Conservation (phyloP, 2,113 vertebrate species). For the Mixornis gularis region DNA sequence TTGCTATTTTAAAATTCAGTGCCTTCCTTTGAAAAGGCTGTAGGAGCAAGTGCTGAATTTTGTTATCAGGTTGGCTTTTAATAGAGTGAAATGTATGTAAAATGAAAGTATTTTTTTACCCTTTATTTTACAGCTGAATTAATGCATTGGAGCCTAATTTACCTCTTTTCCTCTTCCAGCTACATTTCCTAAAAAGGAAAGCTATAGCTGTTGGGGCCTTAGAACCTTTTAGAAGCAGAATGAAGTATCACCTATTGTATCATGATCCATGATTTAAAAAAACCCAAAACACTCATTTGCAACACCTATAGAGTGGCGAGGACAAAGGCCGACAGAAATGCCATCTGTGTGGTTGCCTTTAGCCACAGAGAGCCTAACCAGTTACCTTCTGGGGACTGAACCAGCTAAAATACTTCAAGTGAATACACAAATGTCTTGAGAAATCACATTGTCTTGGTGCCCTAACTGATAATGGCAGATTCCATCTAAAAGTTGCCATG, state of each 20-base stretch:
- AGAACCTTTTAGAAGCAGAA: background rate
- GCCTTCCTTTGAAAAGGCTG: constrained; percentile 3
- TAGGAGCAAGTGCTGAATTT: constrained; percentile 43
- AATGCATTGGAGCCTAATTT: background rate
- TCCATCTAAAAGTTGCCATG: background rate
- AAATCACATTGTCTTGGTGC: background rate
- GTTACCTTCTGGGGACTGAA: background rate
- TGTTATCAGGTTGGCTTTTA: constrained; percentile 38
- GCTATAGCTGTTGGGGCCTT: background rate
- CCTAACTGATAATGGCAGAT: background rate
- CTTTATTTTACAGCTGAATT: background rate
- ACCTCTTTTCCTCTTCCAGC: background rate
- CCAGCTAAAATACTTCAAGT: background rate
- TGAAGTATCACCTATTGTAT: background rate
- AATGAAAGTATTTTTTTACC: background rate
- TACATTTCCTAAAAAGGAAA: background rate
- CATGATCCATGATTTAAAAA: background rate
- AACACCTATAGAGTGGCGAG: fast-evolving
- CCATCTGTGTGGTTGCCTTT: background rate
- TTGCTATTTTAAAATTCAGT: constrained; percentile 34
- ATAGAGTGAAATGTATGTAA: background rate
- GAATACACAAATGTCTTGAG: background rate
- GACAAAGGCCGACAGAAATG: background rate
- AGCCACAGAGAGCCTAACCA: background rate
- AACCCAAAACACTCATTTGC: fast-evolving